Conservation (phyloP, 1,140 invertebrate genomes). For the Cotesia vestalis region DNA sequence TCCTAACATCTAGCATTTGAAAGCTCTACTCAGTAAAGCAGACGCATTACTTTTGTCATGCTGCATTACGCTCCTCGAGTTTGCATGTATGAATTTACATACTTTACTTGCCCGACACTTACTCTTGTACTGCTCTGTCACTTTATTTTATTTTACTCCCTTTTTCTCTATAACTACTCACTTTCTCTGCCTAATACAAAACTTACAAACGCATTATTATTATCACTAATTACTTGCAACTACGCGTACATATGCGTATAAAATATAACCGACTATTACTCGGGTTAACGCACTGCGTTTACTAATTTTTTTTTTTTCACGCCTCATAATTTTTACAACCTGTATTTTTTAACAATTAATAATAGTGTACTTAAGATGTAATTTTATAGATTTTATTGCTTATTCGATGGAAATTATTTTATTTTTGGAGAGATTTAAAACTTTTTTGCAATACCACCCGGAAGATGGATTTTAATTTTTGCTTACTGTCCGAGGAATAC, state of each 20-base stretch:
- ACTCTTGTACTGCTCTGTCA: too few relatives aligned
- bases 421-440: too few relatives aligned
- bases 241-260: conserved; percentile 3
- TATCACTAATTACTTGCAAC: background rate
- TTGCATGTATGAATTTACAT: conserved; percentile 4
- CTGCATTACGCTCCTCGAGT: conserved; percentile 31
- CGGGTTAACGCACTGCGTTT: conserved; percentile 36
- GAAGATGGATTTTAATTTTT: too few relatives aligned
- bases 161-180: background rate
- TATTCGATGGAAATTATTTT: too few relatives aligned
- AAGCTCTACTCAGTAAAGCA: conserved; percentile 16
- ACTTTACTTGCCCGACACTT: conserved; percentile 9
- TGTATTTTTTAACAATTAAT: background rate
- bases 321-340: conserved; percentile 33
- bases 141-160: background rate
- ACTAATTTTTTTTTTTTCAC: conserved; percentile 37
- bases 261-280: conserved; percentile 23
- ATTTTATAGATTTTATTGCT: too few relatives aligned
- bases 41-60: conserved; percentile 36
- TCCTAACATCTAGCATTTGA: background rate
- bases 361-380: too few relatives aligned
- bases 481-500: too few relatives aligned
- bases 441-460: too few relatives aligned
- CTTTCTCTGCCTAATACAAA: conserved; percentile 10
- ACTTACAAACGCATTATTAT: too few relatives aligned